A percentile compares a stretch with the other conserved stretches of the same genome.
Evolutionary conservation across 2,888 invertebrate genomes (phyloP).

Genomic region (Macrophya annulata): DNA sequence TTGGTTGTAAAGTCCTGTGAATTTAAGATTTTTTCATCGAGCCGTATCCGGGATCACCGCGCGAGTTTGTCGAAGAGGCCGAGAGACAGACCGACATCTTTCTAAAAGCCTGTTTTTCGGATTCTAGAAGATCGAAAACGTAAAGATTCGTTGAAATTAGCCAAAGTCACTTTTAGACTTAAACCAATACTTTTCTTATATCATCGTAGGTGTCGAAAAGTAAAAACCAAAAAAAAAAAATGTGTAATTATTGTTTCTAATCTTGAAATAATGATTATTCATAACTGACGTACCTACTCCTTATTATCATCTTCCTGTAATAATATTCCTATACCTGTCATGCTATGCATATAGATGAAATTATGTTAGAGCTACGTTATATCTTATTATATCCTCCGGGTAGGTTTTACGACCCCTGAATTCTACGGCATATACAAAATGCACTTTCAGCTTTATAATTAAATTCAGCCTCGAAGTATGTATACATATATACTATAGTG

Average conservation of each 20-base stretch:
- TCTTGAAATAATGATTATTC: background rate
- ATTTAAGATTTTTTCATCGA: too few species aligned
- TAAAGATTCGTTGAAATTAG: too few species aligned
- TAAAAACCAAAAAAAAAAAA: background rate
- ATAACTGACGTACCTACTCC: background rate
- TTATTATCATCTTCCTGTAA: background rate
- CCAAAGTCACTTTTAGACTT: too few species aligned
- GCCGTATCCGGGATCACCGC: too few species aligned
- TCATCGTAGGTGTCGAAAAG: too few species aligned
- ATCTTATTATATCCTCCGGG: conserved; percentile 10
- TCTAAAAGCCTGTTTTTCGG: too few species aligned
- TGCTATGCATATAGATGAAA: background rate
- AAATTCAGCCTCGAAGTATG: background rate
- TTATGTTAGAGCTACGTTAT: background rate
- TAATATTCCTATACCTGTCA: background rate
- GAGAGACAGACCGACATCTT: too few species aligned
- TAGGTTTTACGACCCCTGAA: conserved; percentile 22
- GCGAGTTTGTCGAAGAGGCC: too few species aligned
- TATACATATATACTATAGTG: background rate
- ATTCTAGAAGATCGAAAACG: too few species aligned
- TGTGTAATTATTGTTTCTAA: background rate
- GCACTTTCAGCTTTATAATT: background rate
- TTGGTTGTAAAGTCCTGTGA: too few species aligned
- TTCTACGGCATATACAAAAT: conserved; percentile 2
- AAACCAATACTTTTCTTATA: too few species aligned